phyloP scores from a whole-genome alignment of 2,888 invertebrate species.

The Pyrgus malvae region DNA sequence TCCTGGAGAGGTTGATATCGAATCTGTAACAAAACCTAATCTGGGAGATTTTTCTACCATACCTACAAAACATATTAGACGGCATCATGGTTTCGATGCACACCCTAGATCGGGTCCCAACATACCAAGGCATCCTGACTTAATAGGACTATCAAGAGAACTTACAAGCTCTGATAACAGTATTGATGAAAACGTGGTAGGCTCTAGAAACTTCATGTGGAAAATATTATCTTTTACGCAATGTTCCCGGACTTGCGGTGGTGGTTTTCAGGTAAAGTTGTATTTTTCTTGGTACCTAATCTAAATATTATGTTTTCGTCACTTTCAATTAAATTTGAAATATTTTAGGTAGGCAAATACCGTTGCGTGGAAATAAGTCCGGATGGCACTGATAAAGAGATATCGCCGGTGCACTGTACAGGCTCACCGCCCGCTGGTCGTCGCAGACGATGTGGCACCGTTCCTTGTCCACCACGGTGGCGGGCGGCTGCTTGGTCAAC shows the following conservation, averaged over 20 bases:
- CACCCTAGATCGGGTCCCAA: slow-evolving; percentile 43
- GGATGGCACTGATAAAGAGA: slow-evolving; percentile 84
- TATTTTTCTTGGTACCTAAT: no score
- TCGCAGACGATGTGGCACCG: slow-evolving; percentile 86
- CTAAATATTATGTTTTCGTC: no score
- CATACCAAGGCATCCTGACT: slow-evolving; percentile 45
- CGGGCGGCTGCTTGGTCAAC: slow-evolving; percentile 88
- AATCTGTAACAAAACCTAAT: slow-evolving; percentile 46
- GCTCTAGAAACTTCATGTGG: slow-evolving; percentile 85
- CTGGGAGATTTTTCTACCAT: slow-evolving; percentile 47
- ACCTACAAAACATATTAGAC: slow-evolving; percentile 59
- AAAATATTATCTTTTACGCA: slow-evolving; percentile 88
- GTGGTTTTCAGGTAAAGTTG: slow-evolving; percentile 85
- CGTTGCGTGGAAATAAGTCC: slow-evolving; percentile 85
- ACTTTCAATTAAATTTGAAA: slow-evolving; percentile 2
- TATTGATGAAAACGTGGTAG: slow-evolving; percentile 61
- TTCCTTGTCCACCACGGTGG: slow-evolving; percentile 93
- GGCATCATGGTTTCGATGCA: slow-evolving; percentile 60
- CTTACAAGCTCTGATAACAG: slow-evolving; percentile 43
- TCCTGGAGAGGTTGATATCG: slow-evolving; percentile 61
- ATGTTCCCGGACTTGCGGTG: slow-evolving; percentile 91
- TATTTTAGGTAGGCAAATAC: slow-evolving; percentile 83
- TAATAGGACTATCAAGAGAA: slow-evolving; percentile 47
- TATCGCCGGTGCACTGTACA: slow-evolving; percentile 70
- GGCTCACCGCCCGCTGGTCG: slow-evolving; percentile 83